phyloP scores from a whole-genome alignment of 2,113 vertebrate species.

The Mormyrus iriodes region DNA sequence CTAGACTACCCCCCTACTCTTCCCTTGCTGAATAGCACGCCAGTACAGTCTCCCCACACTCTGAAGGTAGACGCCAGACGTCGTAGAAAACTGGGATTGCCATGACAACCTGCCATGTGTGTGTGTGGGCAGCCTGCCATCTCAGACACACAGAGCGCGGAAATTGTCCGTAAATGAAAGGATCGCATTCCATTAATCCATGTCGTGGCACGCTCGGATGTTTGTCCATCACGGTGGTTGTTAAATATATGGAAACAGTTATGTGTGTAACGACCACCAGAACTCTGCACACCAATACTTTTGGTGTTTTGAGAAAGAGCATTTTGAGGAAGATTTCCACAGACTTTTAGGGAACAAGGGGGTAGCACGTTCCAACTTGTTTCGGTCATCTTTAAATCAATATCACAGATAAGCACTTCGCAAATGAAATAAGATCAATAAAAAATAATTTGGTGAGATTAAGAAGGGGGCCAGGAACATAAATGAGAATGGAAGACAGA shows the following conservation, averaged over 20 bases:
- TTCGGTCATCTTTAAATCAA: not conserved
- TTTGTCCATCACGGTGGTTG: not conserved
- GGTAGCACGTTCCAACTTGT: not conserved
- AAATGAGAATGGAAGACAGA: not conserved
- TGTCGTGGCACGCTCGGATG: not conserved
- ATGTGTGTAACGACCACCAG: not conserved
- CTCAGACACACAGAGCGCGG: not conserved
- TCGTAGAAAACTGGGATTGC: not conserved
- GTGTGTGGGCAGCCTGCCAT: not conserved
- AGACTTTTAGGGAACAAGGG: not conserved
- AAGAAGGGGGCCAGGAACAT: not conserved
- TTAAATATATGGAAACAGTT: not conserved
- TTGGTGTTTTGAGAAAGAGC: not conserved
- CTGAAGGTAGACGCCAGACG: not conserved
- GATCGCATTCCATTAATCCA: not conserved
- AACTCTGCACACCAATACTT: not conserved
- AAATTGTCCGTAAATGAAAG: not conserved
- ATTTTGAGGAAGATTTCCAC: not conserved
- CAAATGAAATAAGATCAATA: not conserved
- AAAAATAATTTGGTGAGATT: not conserved
- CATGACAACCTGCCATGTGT: not conserved
- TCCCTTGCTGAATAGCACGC: not conserved
- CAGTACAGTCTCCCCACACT: not conserved
- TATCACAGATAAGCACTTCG: not conserved
- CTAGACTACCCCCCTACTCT: not conserved